Conservation (phyloP, 2,888 invertebrate species). For the Spatulosminthurus flaviceps region DNA sequence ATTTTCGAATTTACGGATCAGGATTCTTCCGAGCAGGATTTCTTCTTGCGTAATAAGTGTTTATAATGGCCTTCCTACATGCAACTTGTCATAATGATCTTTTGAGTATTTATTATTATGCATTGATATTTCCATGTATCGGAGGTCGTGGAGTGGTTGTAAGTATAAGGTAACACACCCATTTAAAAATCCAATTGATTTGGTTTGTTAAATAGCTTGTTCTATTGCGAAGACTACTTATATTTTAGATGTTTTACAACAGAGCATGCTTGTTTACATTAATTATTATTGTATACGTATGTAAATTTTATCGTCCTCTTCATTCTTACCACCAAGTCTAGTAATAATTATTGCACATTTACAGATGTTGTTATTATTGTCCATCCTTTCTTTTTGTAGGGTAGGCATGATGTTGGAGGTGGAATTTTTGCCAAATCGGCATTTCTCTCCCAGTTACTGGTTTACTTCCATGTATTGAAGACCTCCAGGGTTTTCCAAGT, state of each 20-base stretch:
- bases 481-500: neutral
- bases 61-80: neutral
- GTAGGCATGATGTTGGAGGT: too few species aligned
- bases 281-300: too few species aligned
- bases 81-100: neutral
- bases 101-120: constrained; percentile 1
- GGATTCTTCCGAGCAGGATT: neutral
- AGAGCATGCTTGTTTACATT: too few species aligned
- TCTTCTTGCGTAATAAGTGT: neutral
- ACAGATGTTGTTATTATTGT: too few species aligned
- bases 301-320: too few species aligned
- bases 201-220: too few species aligned
- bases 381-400: too few species aligned
- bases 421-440: neutral
- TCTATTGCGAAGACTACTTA: too few species aligned
- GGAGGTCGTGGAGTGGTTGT: neutral
- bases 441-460: neutral
- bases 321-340: too few species aligned
- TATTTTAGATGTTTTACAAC: too few species aligned
- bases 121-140: neutral
- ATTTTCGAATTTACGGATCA: constrained; percentile 29
- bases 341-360: too few species aligned
- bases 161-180: neutral
- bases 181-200: neutral
- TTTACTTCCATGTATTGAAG: constrained; percentile 16